Evolutionary conservation across 2,113 vertebrate genomes (phyloP), one percentile per base, ranked within the genome.

Genomic region (Solea solea): DNA sequence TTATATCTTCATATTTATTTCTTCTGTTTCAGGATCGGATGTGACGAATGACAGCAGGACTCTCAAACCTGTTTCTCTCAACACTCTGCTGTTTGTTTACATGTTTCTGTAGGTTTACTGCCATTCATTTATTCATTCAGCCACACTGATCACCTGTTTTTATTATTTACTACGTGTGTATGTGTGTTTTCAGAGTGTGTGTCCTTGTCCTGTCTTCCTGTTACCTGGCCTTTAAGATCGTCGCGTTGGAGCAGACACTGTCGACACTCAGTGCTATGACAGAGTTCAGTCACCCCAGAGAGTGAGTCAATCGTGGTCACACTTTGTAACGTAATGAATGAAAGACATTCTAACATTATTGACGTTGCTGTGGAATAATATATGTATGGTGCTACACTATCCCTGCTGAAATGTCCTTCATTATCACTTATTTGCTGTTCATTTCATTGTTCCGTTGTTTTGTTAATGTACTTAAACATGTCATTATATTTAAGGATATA

Each of bases 201-300:
- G 27, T 95, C 28, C 88, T 98, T 64, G 89, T 97, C 68, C 44
- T 97, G 81, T 97, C 96, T 0, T 96, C 96, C 46, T 95, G 96
- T 89, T 98, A 96, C 85, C 94, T 98, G 95, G 93, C 95, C 49
- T 94, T 96, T 0, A 96, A 96, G 92, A 95, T 98, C 76, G 69
- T 90, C 50, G 83, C 91, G 14, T 80, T 98, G 89, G 97, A 98
- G 85, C 94, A 97, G 50, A 93, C 79, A 3, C 92, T 98, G 75
- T 86, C 87, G 3, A 92, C 91, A 1, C 91, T 97, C 2, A 85
- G 92, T 14, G 90, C 95, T 27, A n/a, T 90, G 13, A 13, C 74
- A 49, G 95, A 96, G 34, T 88, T 95, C 56, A 84, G 3, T 12
- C 40, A 74, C 58, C 78, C 90, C 16, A 89, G 93, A 13, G 93